Evolutionary conservation across 2,888 invertebrate species (phyloP).

Genomic region (Muschampia plurimacula): DNA sequence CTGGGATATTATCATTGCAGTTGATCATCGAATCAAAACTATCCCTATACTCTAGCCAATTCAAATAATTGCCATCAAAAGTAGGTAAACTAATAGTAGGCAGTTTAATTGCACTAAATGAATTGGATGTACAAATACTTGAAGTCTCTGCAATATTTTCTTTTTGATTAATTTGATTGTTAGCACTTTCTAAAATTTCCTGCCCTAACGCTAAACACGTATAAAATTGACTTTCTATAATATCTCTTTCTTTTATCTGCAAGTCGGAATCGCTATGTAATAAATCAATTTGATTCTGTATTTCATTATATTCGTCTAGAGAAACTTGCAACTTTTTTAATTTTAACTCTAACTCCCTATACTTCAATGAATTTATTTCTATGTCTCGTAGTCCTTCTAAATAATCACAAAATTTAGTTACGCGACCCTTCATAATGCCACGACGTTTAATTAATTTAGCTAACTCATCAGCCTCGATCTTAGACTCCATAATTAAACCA

Average conservation of each 20-base stretch:
- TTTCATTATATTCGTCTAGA: conserved; percentile 9
- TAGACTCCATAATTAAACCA: not conserved
- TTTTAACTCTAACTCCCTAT: conserved; percentile 3
- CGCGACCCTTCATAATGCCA: conserved; percentile 15
- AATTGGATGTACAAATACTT: not conserved
- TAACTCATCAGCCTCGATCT: conserved; percentile 5
- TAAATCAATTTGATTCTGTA: conserved; percentile 20
- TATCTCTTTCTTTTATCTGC: conserved; percentile 10
- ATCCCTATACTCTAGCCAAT: conserved; percentile 13
- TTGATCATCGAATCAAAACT: conserved; percentile 15
- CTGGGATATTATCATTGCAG: conserved; percentile 7
- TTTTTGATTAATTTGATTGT: conserved; percentile 5
- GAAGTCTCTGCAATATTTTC: not conserved
- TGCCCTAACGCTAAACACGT: conserved; percentile 15
- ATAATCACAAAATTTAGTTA: conserved; percentile 21
- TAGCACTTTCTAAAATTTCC: conserved; percentile 15
- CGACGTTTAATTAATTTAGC: conserved; percentile 9
- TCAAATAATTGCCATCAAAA: conserved; percentile 1
- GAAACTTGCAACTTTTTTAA: conserved; percentile 11
- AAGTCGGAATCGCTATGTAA: conserved; percentile 15
- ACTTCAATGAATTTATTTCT: not conserved
- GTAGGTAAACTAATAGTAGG: conserved; percentile 10
- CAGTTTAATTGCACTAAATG: conserved; percentile 12
- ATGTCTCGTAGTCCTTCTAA: not conserved
- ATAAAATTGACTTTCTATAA: conserved; percentile 18